Base-by-base conservation (phyloP, 2,113 vertebrate species). In the Leptobrachium leishanense region DNA sequence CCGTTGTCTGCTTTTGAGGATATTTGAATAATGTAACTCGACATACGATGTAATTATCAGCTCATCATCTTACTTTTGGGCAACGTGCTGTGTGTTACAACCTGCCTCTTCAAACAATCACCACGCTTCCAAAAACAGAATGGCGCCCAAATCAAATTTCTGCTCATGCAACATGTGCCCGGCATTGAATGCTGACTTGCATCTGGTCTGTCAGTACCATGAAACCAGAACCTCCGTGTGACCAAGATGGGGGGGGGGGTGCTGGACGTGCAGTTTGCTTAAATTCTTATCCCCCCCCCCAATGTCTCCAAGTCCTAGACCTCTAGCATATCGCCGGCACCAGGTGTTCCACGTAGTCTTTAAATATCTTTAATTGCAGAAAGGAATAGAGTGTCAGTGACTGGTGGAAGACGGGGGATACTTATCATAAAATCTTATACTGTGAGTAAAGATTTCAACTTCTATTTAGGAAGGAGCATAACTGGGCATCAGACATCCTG, bases 61-160 rank as follows among this genome's bases (percentile, higher is more conserved):
- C 15, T 80, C 77, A 59, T 44, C 77, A 59, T 70, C 77, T 80
- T 55, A 66, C 71, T 59, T 73, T 79, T 74, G 77, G 63, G 40
- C 70, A 80, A 46, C 50, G 8, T 53, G 41, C 41, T 46, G 40
- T 57, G 13, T 40, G 71, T 7, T 41, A 71, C 41, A 71, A 67
- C 63, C 40, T 15, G 6, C 46, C 63, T 42, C 69, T 73, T 66
- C 62, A 50, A 54, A 55, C 42, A 63, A 73, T 72, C 70, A 43
- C 77, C 63, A 55, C 69, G 43, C 72, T 72, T 79, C 77, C 77
- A 79, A 79, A 79, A 72, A 79, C 69, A 79, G 77, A 79, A 79
- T n/a, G 31, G 67, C 67, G 63, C 70, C 54, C 63, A 63, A 72
- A 79, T 79, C 62, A 67, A 72, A 72, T 73, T 55, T 41, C 31